Evolutionary conservation across 2,888 invertebrate species (phyloP).

Genomic region (Thecocarcelia acutangulata): DNA sequence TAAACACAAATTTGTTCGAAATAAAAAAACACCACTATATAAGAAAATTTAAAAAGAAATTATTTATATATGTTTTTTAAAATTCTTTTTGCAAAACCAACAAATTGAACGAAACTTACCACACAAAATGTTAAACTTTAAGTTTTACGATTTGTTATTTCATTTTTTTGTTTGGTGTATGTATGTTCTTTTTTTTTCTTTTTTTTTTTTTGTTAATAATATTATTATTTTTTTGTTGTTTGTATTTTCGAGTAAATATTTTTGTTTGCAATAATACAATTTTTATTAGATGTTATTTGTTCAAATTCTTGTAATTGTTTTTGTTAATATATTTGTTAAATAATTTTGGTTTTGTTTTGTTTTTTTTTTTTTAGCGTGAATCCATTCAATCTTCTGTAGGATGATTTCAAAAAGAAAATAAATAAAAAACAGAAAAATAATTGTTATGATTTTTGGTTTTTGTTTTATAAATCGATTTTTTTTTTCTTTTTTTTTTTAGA

Average conservation of each 20-base stretch:
- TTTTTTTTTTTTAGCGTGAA: slow-evolving; percentile 77
- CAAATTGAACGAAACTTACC: slow-evolving; percentile 80
- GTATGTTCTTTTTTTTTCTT: slow-evolving; percentile 75
- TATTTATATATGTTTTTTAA: slow-evolving; percentile 42
- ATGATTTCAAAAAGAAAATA: slow-evolving; percentile 80
- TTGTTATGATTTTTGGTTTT: slow-evolving; percentile 66
- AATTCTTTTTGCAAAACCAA: slow-evolving; percentile 72
- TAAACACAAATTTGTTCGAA: slow-evolving; percentile 8
- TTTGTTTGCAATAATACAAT: slow-evolving; percentile 70
- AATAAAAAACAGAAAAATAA: slow-evolving; percentile 74
- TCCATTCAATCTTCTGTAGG: slow-evolving; percentile 82
- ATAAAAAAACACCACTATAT: slow-evolving; percentile 63
- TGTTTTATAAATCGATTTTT: slow-evolving; percentile 39
- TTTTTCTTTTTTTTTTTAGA: no score
- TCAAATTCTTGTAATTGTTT: slow-evolving; percentile 69
- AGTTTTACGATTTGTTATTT: slow-evolving; percentile 74
- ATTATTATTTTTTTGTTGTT: slow-evolving; percentile 65
- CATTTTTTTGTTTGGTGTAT: slow-evolving; percentile 71
- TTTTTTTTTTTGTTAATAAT: slow-evolving; percentile 73
- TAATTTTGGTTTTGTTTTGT: slow-evolving; percentile 60
- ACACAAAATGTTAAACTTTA: slow-evolving; percentile 80
- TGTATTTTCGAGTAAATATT: slow-evolving; percentile 69
- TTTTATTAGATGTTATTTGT: slow-evolving; percentile 71
- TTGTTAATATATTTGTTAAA: slow-evolving; percentile 67
- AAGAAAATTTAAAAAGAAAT: slow-evolving; percentile 35